Evolutionary conservation across 2,888 invertebrate genomes (phyloP).

Genomic region (Eurois occulta): DNA sequence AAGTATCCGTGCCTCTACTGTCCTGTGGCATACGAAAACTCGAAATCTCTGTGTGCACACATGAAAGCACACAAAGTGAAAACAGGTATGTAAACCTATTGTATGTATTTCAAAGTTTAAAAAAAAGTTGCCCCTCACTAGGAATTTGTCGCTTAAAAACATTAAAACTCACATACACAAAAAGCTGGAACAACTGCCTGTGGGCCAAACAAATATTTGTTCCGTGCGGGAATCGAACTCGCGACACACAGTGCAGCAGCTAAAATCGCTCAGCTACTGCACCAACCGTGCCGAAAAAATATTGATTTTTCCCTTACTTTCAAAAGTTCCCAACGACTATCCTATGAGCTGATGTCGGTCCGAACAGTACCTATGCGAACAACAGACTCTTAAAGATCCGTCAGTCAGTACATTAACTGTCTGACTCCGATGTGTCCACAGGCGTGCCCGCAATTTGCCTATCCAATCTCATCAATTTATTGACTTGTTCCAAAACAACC

Average conservation of each 20-base stretch:
- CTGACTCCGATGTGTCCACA: background rate
- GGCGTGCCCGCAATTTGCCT: background rate
- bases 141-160: background rate
- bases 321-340: background rate
- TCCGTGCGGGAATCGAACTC: background rate
- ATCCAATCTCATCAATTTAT: background rate
- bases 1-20: slow-evolving; percentile 87
- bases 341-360: background rate
- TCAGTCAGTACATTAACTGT: background rate
- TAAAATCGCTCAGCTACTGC: background rate
- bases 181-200: background rate
- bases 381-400: background rate
- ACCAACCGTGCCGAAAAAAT: background rate
- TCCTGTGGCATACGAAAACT: slow-evolving; percentile 86
- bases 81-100: slow-evolving; percentile 68
- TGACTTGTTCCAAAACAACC: too few species aligned
- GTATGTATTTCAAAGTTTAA: background rate
- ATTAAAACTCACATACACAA: background rate
- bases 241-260: background rate
- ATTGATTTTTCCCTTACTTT: background rate
- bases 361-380: background rate
- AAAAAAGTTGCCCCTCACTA: background rate
- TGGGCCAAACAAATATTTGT: background rate
- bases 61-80: slow-evolving; percentile 90
- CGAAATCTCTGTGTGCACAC: slow-evolving; percentile 91